Evolutionary conservation across 2,888 invertebrate genomes (phyloP), one percentile per base, ranked within the genome.

Genomic region (Cerastis leucographa): DNA sequence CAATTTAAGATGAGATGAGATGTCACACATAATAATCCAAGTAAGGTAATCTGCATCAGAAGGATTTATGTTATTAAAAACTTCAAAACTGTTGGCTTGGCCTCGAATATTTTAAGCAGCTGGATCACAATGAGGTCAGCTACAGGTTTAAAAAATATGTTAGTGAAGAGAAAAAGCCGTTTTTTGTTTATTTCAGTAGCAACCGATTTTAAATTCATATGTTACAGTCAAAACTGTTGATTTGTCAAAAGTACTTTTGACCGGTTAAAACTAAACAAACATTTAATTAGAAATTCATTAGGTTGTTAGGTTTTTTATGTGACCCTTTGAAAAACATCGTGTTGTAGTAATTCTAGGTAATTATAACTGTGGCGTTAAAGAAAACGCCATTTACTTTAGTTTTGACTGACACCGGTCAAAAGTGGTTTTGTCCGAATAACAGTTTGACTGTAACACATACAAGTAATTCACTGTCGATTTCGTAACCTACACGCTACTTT

Each of bases 31-130:
- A 44, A 46, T 46, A 62, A 62, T 79, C 40, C 54, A 49, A 29
- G 46, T 67, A 67, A 67, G 74, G 62, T 62, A 64, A 74, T 62
- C 46, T 78, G 46, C 54, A 51, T 42, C 35, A 49, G 25, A 56
- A 79, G 42, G 49, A 68, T 64, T 68, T 56, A 49, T 42, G 14
- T 49, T 46, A 46, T 54, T 46, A 46, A 80, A 46, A 17, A 35
- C 22, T 54, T 46, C 0, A 66, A 79, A 67, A 79, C n/a, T 22
- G 2, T 8, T 66, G 59, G 17, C 46, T 22, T 54, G 66, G 29
- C 61, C 81, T 67, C 49, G 44, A 62, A 67, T 56, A 80, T 49
- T 67, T 56, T 61, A 76, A 49, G 25, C 14, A 56, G 25, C 22
- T 29, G 59, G 29, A 54, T 35, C n/a, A 40, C 44, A 62, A 40